Percentiles rank a stretch among this genome's conserved stretches.
These are phyloP conservation scores for Hypomecis atomaria DNA, from an alignment of 2,888 invertebrate species.

Conservation along the genomic window DNA sequence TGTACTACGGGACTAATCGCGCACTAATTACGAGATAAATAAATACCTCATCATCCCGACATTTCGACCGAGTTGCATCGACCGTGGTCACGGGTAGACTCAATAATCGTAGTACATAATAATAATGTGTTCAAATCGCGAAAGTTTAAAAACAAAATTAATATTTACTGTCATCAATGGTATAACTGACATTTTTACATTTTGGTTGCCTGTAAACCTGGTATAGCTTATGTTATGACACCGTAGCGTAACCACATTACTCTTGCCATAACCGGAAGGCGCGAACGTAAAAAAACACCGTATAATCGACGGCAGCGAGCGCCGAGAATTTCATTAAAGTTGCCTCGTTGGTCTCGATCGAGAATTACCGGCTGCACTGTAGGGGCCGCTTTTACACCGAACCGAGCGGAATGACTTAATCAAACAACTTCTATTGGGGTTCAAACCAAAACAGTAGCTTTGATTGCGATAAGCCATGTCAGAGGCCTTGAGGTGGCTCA, in stretches of 20 bases:
- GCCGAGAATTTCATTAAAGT: constrained; percentile 74
- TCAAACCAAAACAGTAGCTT: too few species aligned
- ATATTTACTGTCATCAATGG: too few species aligned
- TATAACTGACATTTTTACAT: neutral
- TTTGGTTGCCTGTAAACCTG: neutral
- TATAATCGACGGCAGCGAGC: constrained; percentile 51
- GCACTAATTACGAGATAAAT: too few species aligned
- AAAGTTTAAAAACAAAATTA: too few species aligned
- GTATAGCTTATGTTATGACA: constrained; percentile 26
- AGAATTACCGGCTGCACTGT: constrained; percentile 59
- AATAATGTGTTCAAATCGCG: too few species aligned
- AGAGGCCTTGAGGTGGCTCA: too few species aligned
- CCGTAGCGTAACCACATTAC: constrained; percentile 32
- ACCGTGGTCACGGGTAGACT: too few species aligned
- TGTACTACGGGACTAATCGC: too few species aligned
- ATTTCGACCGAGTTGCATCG: too few species aligned
- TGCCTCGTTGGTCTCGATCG: constrained; percentile 67
- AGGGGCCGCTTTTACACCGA: constrained; percentile 50
- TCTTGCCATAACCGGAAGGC: constrained; percentile 27
- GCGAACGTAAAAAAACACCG: constrained; percentile 47
- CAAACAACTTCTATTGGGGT: neutral
- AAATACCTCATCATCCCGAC: too few species aligned
- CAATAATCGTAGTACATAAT: too few species aligned
- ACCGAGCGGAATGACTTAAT: constrained; percentile 21
- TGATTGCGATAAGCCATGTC: too few species aligned